Conservation (phyloP, 2,113 vertebrate genomes). For the Dipodomys stephensi region DNA sequence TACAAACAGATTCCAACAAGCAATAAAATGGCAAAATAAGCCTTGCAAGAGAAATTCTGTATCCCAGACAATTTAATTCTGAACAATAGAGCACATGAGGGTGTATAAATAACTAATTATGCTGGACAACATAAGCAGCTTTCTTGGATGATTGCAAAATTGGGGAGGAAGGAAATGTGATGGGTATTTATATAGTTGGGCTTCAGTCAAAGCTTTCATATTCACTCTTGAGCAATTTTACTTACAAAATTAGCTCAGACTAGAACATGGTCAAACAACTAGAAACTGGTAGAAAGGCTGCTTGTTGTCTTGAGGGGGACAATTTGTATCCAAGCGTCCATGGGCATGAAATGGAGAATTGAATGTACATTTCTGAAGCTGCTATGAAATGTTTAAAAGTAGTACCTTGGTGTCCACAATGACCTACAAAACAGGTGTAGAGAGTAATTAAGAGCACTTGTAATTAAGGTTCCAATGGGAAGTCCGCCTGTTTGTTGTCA, state of each 20-base stretch:
- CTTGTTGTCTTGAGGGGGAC: conserved; percentile 19
- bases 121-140: conserved; percentile 78
- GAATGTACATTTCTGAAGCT: not conserved
- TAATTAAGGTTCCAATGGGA: not conserved
- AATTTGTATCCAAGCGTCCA: not conserved
- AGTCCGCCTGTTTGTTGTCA: not conserved
- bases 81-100: conserved; percentile 79
- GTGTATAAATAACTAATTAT: conserved; percentile 82
- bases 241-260: conserved; percentile 82
- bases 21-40: conserved; percentile 73
- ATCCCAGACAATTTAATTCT: conserved; percentile 78
- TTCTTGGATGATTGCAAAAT: conserved; percentile 82
- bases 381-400: not conserved
- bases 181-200: conserved; percentile 83
- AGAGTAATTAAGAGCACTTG: not conserved
- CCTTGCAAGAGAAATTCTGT: conserved; percentile 73
- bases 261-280: conserved; percentile 75
- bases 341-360: not conserved
- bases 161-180: conserved; percentile 82
- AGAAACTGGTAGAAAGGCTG: conserved; percentile 66
- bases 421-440: not conserved
- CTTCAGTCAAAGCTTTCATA: conserved; percentile 82
- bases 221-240: conserved; percentile 82
- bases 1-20: conserved; percentile 77
- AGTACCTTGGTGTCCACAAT: not conserved